A percentile compares a stretch with the other conserved stretches of the same genome.
phyloP scores from a whole-genome alignment of 2,797 vertebrate genomes.

The Sarcophilus harrisii region DNA sequence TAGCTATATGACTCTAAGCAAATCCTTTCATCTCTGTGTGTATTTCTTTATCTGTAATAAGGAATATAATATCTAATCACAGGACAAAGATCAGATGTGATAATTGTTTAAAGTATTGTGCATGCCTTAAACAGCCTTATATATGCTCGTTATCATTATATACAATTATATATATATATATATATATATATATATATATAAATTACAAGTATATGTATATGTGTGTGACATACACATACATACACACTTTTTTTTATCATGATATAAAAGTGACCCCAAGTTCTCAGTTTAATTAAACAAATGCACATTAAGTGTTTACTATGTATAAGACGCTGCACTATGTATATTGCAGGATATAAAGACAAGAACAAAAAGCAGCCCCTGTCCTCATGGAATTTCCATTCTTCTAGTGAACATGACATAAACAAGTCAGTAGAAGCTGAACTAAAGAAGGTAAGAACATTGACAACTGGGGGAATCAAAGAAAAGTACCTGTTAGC shows the following conservation, averaged over 20 bases:
- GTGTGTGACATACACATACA: background rate
- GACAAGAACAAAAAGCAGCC: background rate
- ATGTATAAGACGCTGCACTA: background rate
- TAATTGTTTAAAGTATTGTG: background rate
- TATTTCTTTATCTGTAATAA: background rate
- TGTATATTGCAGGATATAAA: background rate
- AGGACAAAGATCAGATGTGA: background rate
- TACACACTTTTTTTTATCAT: background rate
- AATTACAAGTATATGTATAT: no score
- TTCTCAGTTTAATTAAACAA: background rate
- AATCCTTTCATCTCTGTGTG: background rate
- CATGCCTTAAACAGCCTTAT: background rate
- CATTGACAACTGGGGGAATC: background rate
- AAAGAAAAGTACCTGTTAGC: background rate
- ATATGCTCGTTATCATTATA: background rate
- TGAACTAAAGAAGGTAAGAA: background rate
- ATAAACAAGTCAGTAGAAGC: background rate
- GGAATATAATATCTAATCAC: background rate
- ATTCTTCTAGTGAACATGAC: background rate
- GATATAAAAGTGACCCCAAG: background rate
- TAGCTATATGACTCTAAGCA: background rate
- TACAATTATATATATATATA: no score
- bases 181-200: no score
- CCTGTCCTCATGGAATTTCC: background rate
- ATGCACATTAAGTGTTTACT: background rate